Base-by-base conservation (phyloP, 2,888 invertebrate species). In the Crepidodera aurea region DNA sequence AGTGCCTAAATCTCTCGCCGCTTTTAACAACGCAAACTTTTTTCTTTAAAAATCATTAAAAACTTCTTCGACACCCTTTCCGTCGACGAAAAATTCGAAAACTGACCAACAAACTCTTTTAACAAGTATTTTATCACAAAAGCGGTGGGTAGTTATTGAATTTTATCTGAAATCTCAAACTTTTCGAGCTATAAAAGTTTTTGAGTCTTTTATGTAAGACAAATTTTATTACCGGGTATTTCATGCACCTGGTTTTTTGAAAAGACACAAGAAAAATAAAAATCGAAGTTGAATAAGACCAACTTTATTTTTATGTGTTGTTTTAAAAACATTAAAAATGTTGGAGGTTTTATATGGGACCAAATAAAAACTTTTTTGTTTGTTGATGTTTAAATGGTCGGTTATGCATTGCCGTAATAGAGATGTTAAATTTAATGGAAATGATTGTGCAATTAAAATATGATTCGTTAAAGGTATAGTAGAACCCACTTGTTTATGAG, bases 61-160 rank as follows among this genome's bases (percentile, higher is more conserved):
- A 44, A 44, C 44, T 44, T 16, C 22, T 25, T 25, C 42, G 42
- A 42, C 22, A 42, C 42, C 42, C 42, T 42, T 42, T n/a, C 42
- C 40, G 22, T 39, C 25, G 53, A 40, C 39, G 27, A 16, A 13
- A 16, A 13, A 37, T 15, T 22, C 46, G 3, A 25, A 37, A 46
- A 46, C 46, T 56, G 56, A 56, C 56, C 56, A 56, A 46, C 56
- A 29, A 56, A 56, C 56, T 56, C 56, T 37, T 46, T 56, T 46
- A 55, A 56, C 46, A 56, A 56, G 56, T 56, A 56, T 56, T 56
- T 56, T 56, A 56, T 39, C 25, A 44, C 19, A 46, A 56, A 32
- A 32, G 34, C 27, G 56, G 51, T 13, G 46, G 12, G 12, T 18
- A 12, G 15, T 46, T 56, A 56, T 56, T 56, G 46, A 56, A 56